Evolutionary conservation across 2,888 invertebrate genomes (phyloP), one percentile per base, ranked within the genome.

Genomic region (Xestia rhomboidea): DNA sequence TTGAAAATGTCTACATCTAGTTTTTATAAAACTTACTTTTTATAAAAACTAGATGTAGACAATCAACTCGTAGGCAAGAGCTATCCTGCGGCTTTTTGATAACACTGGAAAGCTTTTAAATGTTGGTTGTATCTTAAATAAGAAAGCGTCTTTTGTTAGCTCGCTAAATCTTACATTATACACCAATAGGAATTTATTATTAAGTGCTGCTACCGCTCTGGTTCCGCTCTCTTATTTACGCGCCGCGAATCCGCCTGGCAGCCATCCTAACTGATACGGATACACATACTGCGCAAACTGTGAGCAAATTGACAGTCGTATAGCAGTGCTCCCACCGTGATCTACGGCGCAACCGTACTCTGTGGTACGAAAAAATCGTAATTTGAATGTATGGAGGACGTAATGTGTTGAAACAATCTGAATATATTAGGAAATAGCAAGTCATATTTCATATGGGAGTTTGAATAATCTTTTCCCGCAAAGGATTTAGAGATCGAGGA

Each of bases 101-200:
- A 30, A 3, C 27, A 30, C 18, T 30, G 27, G 8, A 18, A 30
- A 60, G 60, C 24, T 41, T 41, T 30, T 11, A 30, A 71, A 44
- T n/a, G 8, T 3, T 18, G 2, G 1, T 30, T 41, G 4, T 7
- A 18, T 18, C 11, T 24, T 70, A 4, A 30, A 24, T 4, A 27
- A 15, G 10, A 6, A 24, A 67, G 10, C 30, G 44, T 46, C 1
- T 46, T 1, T 3, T 21, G 30, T 21, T n/a, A 10, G 38, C n/a
- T 67, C 88, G 85, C 86, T 49, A 0, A 4, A 8, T 63, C 81
- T 82, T 62, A 57, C 71, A 2, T 62, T 80, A 74, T 71, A 66
- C 10, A 60, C 80, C 82, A 70, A 82, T 72, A 76, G 75, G 84
- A 88, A 90, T 92, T 90, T 90, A 91, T 90, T 90, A 91, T 91